These are phyloP conservation scores for Thamnaconus septentrionalis DNA, from an alignment of 2,113 vertebrate genomes.

Conservation along the genomic window DNA sequence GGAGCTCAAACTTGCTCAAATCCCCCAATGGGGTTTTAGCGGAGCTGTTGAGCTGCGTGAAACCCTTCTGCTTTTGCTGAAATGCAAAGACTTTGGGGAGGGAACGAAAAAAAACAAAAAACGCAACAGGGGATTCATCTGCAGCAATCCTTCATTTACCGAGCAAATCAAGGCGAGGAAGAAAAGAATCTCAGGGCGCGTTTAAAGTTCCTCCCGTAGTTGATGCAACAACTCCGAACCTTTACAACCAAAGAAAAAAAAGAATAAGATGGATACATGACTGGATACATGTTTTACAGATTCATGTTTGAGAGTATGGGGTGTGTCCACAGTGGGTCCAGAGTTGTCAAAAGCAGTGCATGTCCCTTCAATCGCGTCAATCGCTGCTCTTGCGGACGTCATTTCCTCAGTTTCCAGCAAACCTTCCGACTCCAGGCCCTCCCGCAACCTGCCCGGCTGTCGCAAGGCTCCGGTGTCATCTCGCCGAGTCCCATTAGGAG, in stretches of 20 bases:
- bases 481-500: not conserved
- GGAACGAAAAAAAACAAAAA: constrained; percentile 11
- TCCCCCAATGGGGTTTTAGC: constrained; percentile 12
- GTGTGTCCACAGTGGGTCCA: too few species aligned
- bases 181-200: constrained; percentile 17
- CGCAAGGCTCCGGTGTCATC: not conserved
- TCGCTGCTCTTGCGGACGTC: too few species aligned
- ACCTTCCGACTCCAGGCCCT: not conserved
- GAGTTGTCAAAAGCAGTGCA: too few species aligned
- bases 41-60: constrained; percentile 20
- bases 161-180: constrained; percentile 44
- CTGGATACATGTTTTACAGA: not conserved
- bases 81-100: constrained; percentile 18
- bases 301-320: constrained; percentile 1
- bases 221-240: constrained; percentile 52
- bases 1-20: not conserved
- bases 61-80: constrained; percentile 23
- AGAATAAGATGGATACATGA: too few species aligned
- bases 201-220: constrained; percentile 40
- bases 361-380: too few species aligned
- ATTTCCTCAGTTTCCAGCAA: not conserved
- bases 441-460: not conserved
- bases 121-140: constrained; percentile 45
- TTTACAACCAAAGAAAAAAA: too few species aligned
- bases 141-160: constrained; percentile 55